These are phyloP conservation scores for Gymnoscelis rufifasciata DNA, from an alignment of 2,888 invertebrate species.

Conservation along the genomic window DNA sequence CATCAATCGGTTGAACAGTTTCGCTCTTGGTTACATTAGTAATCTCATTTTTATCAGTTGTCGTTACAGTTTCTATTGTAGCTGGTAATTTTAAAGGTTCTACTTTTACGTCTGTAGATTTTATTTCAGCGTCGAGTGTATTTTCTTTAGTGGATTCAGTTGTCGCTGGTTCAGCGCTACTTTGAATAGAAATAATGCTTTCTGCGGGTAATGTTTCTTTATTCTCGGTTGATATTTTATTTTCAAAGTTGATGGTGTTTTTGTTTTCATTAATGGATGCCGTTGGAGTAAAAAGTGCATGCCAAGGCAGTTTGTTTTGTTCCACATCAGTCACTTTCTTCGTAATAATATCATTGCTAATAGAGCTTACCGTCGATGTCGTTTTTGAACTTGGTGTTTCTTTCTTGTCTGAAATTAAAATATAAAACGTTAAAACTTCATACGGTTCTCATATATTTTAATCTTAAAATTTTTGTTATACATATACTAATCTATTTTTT, in stretches of 20 bases:
- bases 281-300: slow-evolving; percentile 40
- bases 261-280: slow-evolving; percentile 27
- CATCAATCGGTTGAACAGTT: slow-evolving; percentile 54
- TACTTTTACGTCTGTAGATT: slow-evolving; percentile 38
- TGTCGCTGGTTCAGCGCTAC: slow-evolving; percentile 42
- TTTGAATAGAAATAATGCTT: slow-evolving; percentile 56
- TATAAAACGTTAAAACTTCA: too few relatives aligned
- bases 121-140: slow-evolving; percentile 30
- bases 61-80: slow-evolving; percentile 37
- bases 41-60: slow-evolving; percentile 39
- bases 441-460: too few relatives aligned
- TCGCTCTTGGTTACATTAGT: slow-evolving; percentile 42
- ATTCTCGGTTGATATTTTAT: slow-evolving; percentile 38
- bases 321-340: slow-evolving; percentile 53
- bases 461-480: too few relatives aligned
- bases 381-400: slow-evolving; percentile 43
- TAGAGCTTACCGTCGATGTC: slow-evolving; percentile 37
- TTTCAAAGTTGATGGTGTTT: slow-evolving; percentile 9
- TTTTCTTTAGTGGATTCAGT: slow-evolving; percentile 37
- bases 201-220: slow-evolving; percentile 59
- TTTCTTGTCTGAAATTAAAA: slow-evolving; percentile 55
- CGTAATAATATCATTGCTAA: slow-evolving; percentile 51
- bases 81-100: slow-evolving; percentile 51
- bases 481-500: too few relatives aligned
- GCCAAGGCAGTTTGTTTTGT: slow-evolving; percentile 55